Conservation (phyloP, 2,113 vertebrate genomes). For the Macquaria australasica region DNA sequence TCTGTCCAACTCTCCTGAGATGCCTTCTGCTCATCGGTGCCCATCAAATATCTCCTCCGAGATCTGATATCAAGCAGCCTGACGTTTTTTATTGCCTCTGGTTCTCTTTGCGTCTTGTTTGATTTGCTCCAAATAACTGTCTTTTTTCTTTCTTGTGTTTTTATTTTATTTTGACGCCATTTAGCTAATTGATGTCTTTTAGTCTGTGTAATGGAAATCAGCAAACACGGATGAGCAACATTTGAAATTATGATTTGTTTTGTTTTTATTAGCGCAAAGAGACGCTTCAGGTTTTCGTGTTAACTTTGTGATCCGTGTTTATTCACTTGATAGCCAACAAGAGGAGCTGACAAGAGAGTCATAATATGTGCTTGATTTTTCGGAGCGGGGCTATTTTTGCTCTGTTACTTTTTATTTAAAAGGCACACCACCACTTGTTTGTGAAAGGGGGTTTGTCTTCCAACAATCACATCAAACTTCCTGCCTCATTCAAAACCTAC, state of each 20-base stretch:
- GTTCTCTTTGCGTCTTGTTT: conserved; percentile 66
- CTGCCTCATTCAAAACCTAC: conserved; percentile 25
- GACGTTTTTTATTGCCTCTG: conserved; percentile 67
- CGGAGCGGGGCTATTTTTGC: conserved; percentile 52
- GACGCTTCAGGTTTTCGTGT: conserved; percentile 65
- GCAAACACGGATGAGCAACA: conserved; percentile 58
- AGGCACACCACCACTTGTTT: background rate
- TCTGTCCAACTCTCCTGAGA: conserved; percentile 83
- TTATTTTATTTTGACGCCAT: conserved; percentile 22
- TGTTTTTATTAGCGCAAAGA: conserved; percentile 65
- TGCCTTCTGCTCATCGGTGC: conserved; percentile 82
- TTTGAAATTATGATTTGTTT: conserved; percentile 74
- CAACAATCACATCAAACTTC: conserved; percentile 40
- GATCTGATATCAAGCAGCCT: conserved; percentile 81
- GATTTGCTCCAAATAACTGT: conserved; percentile 75
- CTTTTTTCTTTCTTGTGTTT: conserved; percentile 15
- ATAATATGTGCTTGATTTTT: conserved; percentile 59
- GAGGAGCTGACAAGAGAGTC: conserved; percentile 66
- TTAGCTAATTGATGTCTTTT: conserved; percentile 77
- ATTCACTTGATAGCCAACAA: conserved; percentile 75
- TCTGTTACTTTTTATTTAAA: conserved; percentile 35
- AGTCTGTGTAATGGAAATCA: conserved; percentile 77
- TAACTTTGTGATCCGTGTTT: conserved; percentile 78
- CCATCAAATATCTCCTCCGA: conserved; percentile 81
- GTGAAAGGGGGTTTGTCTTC: conserved; percentile 5